Evolutionary conservation across 2,888 invertebrate species (phyloP).

Genomic region (Meiosimyza decipiens): DNA sequence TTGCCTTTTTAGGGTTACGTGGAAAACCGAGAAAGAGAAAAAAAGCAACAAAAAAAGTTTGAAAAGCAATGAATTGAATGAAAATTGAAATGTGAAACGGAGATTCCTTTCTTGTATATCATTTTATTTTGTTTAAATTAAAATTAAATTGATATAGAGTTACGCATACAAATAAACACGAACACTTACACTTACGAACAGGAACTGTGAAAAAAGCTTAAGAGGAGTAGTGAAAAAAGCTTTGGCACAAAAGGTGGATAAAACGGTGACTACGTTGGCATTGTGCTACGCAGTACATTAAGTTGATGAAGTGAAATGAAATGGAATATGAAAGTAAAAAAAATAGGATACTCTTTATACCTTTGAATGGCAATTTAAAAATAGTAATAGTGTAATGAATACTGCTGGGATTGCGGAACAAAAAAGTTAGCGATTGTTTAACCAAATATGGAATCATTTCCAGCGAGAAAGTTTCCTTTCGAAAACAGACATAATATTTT

Average conservation of each 20-base stretch:
- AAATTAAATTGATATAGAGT: constrained; percentile 23
- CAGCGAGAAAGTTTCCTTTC: no score
- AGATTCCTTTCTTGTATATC: neutral
- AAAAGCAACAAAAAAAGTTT: neutral
- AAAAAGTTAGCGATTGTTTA: no score
- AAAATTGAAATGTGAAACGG: constrained; percentile 6
- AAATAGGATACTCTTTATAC: neutral
- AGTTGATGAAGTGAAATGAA: constrained; percentile 12
- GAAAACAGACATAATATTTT: no score
- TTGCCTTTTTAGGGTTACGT: no score
- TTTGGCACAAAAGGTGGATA: neutral
- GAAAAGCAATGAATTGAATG: constrained; percentile 19
- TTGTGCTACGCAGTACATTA: constrained; percentile 12
- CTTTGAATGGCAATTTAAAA: no score
- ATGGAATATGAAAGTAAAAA: neutral
- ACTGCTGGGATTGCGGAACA: no score
- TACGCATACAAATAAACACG: neutral
- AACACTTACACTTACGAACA: neutral
- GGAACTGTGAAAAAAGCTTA: neutral
- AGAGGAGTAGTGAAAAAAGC: neutral
- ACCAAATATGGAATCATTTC: no score
- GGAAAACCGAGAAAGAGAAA: no score
- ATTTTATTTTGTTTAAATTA: constrained; percentile 22
- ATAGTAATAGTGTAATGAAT: no score
- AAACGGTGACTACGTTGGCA: neutral